Evolutionary conservation across 2,797 vertebrate species (phyloP).

Genomic region (Chrysocyon brachyurus): DNA sequence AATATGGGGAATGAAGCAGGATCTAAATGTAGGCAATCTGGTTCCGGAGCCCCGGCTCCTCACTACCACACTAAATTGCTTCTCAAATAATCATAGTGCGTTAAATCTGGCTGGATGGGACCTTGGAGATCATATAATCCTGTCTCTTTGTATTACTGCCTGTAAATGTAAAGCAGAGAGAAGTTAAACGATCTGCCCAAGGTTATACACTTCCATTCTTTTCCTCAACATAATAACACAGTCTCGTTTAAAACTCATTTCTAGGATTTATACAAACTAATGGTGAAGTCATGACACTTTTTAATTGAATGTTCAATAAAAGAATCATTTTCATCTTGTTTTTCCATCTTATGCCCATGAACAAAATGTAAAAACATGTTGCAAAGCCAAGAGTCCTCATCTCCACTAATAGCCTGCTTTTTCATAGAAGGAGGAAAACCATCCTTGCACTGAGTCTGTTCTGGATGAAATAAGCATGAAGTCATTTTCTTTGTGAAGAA

Average conservation of each 20-base stretch:
- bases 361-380: constrained; percentile 35
- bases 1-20: background rate
- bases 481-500: constrained; percentile 56
- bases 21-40: background rate
- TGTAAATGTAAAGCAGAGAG: constrained; percentile 56
- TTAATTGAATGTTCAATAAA: constrained; percentile 68
- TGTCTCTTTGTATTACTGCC: constrained; percentile 50
- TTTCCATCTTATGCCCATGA: constrained; percentile 25
- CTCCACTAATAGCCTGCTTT: constrained; percentile 9
- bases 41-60: background rate
- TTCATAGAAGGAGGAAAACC: constrained; percentile 3
- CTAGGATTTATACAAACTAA: constrained; percentile 67
- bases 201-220: constrained; percentile 52
- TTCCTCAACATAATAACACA: constrained; percentile 38
- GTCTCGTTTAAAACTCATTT: constrained; percentile 32
- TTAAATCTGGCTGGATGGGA: background rate
- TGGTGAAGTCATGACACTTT: constrained; percentile 60
- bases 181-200: constrained; percentile 63
- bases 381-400: constrained; percentile 32
- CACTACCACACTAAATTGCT: background rate
- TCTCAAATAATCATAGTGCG: background rate
- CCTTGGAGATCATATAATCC: constrained; percentile 21
- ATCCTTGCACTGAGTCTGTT: constrained; percentile 25
- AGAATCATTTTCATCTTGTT: constrained; percentile 67
- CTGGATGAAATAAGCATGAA: constrained; percentile 41